Evolutionary conservation across 2,113 vertebrate genomes (phyloP), one percentile per base, ranked within the genome.

Genomic region (Conger conger): DNA sequence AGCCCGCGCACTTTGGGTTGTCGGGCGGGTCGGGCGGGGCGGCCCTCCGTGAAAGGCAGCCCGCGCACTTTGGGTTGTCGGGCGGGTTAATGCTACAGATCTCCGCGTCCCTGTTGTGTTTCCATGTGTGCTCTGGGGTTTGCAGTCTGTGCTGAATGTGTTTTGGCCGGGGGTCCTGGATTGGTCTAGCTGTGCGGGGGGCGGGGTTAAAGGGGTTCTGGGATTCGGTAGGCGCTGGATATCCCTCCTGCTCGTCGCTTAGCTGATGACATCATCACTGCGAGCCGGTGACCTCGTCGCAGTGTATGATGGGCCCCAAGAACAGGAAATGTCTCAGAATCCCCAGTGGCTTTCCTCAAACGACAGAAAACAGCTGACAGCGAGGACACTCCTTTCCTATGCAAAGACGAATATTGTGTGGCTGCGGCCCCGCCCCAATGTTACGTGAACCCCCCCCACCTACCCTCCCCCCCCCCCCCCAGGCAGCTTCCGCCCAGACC

Each of bases 351-450:
- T 57, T 80, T 81, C 79, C 83, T 27, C 78, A 23, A 78, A 85
- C 30, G 23, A 89, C 27, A 11, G 89, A 91, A 90, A 90, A 94
- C 91, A 84, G 92, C 89, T 90, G 89, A 93, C 79, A 86, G 85
- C 82, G 35, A 84, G 82, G 89, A 91, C 86, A 92, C 92, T 93
- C 92, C 91, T 93, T 92, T 95, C 94, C 94, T 95, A 95, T 95
- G 95, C 94, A 95, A 95, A 91, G 89, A 92, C 88, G 53, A 91
- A 92, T 76, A n/a, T n/a, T 30, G 18, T n/a, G n/a, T n/a, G n/a
- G n/a, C n/a, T n/a, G n/a, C n/a, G n/a, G n/a, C n/a, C n/a, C n/a
- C n/a, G n/a, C n/a, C n/a, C n/a, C n/a, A n/a, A n/a, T n/a, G n/a
- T n/a, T n/a, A n/a, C n/a, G n/a, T n/a, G n/a, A n/a, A n/a, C 82